Evolutionary conservation across 2,888 invertebrate species (phyloP).

Genomic region (Epistrophe grossulariae): DNA sequence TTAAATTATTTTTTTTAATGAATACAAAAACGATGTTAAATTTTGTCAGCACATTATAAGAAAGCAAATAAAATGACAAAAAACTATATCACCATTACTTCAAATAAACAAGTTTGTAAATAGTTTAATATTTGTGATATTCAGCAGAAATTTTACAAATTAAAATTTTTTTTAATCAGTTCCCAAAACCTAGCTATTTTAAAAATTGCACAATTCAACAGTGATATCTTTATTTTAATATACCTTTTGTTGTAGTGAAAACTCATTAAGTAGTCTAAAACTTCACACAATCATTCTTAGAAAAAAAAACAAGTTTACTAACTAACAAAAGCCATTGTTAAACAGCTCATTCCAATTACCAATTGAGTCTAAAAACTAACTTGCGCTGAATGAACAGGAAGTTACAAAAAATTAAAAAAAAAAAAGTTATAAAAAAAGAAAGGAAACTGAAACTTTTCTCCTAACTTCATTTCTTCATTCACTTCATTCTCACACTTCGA

Average conservation of each 20-base stretch:
- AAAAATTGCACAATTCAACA: not conserved
- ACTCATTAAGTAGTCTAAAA: constrained; percentile 13
- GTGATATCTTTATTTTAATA: not conserved
- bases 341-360: constrained; percentile 40
- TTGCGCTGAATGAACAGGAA: constrained; percentile 24
- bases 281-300: constrained; percentile 2
- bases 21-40: not conserved
- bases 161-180: not conserved
- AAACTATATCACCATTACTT: not conserved
- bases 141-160: not conserved
- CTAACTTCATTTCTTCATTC: constrained; percentile 22
- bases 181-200: not conserved
- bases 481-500: constrained; percentile 36
- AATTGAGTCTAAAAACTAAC: constrained; percentile 50
- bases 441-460: constrained; percentile 42
- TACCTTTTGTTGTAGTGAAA: not conserved
- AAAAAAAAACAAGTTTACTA: not conserved
- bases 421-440: not conserved
- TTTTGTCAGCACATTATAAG: not conserved
- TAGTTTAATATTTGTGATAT: not conserved
- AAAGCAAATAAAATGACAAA: not conserved
- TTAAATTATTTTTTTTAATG: not conserved
- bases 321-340: constrained; percentile 46
- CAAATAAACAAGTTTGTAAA: not conserved
- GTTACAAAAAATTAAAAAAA: not conserved